phyloP scores from a whole-genome alignment of 2,888 invertebrate genomes.

The Formica aserva region DNA sequence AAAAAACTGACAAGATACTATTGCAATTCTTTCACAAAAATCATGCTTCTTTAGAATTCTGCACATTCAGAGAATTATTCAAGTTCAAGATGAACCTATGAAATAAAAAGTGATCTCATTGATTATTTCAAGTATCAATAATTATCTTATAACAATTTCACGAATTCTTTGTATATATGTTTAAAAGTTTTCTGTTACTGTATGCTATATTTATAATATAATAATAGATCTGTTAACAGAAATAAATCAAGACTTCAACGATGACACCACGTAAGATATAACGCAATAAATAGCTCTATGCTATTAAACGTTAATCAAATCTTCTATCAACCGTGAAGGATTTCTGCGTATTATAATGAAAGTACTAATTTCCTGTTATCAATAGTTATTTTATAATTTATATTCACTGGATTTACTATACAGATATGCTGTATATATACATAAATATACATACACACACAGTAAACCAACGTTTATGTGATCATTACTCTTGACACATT shows the following conservation, averaged over 20 bases:
- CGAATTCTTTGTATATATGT: constrained; percentile 61
- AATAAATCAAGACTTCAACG: constrained; percentile 40
- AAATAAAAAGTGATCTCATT: constrained; percentile 50
- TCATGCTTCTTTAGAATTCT: neutral
- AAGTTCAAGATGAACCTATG: constrained; percentile 29
- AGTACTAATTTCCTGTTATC: constrained; percentile 28
- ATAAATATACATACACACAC: too few species aligned
- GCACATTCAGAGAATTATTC: constrained; percentile 6
- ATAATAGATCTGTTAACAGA: neutral
- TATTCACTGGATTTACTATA: neutral
- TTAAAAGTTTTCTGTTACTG: constrained; percentile 45
- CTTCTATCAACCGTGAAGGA: constrained; percentile 23
- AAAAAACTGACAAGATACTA: neutral
- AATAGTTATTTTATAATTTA: constrained; percentile 26
- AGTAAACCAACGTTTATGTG: constrained; percentile 3
- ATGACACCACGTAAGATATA: too few species aligned
- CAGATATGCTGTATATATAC: neutral
- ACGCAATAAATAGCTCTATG: neutral
- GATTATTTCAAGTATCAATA: constrained; percentile 52
- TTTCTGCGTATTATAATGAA: constrained; percentile 32
- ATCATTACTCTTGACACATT: neutral
- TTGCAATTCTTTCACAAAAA: constrained; percentile 2
- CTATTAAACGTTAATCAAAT: constrained; percentile 27
- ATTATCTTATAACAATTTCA: constrained; percentile 41
- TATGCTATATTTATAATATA: constrained; percentile 21